Conservation (phyloP, 2,113 vertebrate species). For the cattle (Bos taurus) region DNA sequence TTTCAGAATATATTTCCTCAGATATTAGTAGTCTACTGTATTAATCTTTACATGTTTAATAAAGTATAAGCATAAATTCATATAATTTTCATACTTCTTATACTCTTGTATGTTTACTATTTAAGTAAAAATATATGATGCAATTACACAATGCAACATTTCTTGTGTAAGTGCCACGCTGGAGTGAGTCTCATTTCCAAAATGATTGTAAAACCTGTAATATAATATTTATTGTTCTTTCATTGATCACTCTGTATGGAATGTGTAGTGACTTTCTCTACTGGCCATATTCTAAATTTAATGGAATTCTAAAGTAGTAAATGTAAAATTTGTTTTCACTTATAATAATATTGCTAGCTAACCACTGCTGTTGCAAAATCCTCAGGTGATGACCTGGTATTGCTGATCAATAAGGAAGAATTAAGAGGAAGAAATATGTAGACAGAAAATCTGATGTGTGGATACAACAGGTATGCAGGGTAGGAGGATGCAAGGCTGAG, state of each 20-base stretch:
- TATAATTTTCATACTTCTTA: background rate
- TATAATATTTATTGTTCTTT: background rate
- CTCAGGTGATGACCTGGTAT: background rate
- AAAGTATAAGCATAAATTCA: background rate
- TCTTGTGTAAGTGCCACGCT: background rate
- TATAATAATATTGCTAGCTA: background rate
- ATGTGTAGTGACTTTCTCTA: background rate
- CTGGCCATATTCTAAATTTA: background rate
- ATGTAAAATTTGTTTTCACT: background rate
- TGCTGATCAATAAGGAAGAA: background rate
- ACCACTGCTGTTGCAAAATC: background rate
- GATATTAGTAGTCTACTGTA: background rate
- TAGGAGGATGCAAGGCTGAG: background rate
- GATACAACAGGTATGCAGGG: background rate
- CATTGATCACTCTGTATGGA: background rate
- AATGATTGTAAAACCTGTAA: background rate
- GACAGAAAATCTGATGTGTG: background rate
- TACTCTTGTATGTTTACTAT: background rate
- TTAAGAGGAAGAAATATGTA: background rate
- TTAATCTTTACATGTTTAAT: background rate
- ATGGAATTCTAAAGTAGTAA: background rate
- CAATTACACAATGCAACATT: background rate
- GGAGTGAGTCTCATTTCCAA: background rate
- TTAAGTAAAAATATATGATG: background rate
- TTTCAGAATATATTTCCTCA: background rate